A percentile compares a stretch with the other conserved stretches of the same genome.
These are phyloP conservation scores for Xiphorhynchus erythropygius DNA, from an alignment of 2,797 vertebrate species.

Conservation along the genomic window DNA sequence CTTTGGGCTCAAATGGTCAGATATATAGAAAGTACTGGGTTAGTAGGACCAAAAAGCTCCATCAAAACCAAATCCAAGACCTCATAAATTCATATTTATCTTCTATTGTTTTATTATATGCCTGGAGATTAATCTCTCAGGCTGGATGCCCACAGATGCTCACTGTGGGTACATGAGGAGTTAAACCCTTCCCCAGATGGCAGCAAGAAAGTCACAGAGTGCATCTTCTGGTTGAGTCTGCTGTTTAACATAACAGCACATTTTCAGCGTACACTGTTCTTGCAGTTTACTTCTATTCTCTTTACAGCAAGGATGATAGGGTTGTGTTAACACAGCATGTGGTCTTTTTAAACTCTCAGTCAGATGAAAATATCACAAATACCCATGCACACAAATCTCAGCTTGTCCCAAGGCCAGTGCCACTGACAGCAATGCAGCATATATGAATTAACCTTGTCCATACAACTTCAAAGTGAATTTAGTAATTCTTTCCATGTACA, in stretches of 20 bases:
- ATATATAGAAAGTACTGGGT: not conserved
- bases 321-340: not conserved
- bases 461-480: not conserved
- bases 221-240: not conserved
- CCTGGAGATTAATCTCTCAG: not conserved
- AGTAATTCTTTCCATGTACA: not conserved
- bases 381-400: not conserved
- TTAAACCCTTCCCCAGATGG: not conserved
- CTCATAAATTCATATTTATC: not conserved
- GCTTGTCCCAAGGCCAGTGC: not conserved
- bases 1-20: not conserved
- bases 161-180: fast-evolving
- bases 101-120: not conserved
- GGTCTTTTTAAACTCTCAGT: not conserved
- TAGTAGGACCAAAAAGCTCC: not conserved
- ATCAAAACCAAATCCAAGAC: not conserved
- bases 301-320: not conserved
- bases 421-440: not conserved
- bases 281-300: not conserved
- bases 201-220: not conserved
- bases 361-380: not conserved
- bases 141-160: fast-evolving
- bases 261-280: not conserved
- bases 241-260: not conserved
- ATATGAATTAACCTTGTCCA: fast-evolving